Evolutionary conservation across 2,797 vertebrate genomes (phyloP).

Genomic region (Poeciliopsis turneri): DNA sequence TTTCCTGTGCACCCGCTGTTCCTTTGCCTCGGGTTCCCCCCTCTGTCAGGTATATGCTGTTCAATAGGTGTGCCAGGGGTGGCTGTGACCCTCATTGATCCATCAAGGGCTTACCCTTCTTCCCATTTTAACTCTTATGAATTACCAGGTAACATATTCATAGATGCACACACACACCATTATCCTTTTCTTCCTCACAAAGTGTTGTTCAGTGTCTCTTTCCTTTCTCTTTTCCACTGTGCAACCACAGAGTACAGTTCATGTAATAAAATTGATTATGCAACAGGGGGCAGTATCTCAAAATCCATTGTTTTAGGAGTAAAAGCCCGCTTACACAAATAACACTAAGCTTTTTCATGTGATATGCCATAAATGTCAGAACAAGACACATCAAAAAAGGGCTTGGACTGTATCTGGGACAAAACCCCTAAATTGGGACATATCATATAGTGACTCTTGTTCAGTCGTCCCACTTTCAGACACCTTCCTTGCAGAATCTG

Average conservation of each 20-base stretch:
- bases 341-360: not conserved
- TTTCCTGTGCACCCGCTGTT: not conserved
- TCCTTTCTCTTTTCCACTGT: not conserved
- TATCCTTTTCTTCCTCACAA: not conserved
- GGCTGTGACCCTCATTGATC: not conserved
- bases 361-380: not conserved
- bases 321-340: not conserved
- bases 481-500: not conserved
- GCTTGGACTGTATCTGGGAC: not conserved
- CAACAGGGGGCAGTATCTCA: not conserved
- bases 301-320: not conserved
- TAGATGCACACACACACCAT: not conserved
- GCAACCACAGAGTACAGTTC: not conserved
- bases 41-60: not conserved
- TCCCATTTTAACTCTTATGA: not conserved
- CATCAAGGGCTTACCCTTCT: not conserved
- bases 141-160: not conserved
- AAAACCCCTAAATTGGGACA: not conserved
- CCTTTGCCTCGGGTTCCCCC: not conserved
- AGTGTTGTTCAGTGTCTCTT: not conserved
- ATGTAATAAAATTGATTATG: not conserved
- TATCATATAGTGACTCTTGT: not conserved
- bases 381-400: not conserved
- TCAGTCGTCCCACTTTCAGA: not conserved
- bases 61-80: not conserved